Evolutionary conservation across 2,888 invertebrate genomes (phyloP).

Genomic region (Morpho deidamia): DNA sequence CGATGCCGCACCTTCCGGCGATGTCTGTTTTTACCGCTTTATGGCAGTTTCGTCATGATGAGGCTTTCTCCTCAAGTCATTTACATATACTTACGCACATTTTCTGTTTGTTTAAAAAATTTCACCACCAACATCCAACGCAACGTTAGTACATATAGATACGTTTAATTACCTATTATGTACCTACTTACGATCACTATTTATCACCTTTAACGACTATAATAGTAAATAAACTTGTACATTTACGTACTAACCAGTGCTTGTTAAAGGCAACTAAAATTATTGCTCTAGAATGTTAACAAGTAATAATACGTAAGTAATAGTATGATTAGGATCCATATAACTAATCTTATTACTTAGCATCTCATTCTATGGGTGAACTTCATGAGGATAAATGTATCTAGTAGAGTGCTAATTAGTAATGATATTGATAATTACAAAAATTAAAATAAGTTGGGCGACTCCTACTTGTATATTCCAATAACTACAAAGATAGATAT

Average conservation of each 20-base stretch:
- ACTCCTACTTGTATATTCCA: too few relatives aligned
- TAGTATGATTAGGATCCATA: too few relatives aligned
- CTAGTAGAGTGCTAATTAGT: too few relatives aligned
- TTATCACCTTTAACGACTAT: not conserved
- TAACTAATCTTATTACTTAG: too few relatives aligned
- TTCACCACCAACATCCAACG: slow-evolving; percentile 45
- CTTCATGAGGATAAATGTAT: too few relatives aligned
- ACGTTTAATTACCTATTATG: not conserved
- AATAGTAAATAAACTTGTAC: not conserved
- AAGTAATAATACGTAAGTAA: too few relatives aligned
- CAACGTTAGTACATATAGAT: slow-evolving; percentile 2
- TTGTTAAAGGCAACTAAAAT: not conserved
- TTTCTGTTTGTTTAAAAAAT: slow-evolving; percentile 65
- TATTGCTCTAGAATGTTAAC: too few relatives aligned
- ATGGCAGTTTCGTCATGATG: slow-evolving; percentile 57
- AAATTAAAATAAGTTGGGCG: too few relatives aligned
- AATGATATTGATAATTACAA: too few relatives aligned
- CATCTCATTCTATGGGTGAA: too few relatives aligned
- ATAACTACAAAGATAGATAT: too few relatives aligned
- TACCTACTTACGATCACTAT: not conserved
- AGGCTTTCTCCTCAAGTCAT: slow-evolving; percentile 66
- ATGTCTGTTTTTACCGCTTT: slow-evolving; percentile 49
- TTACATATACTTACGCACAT: slow-evolving; percentile 58
- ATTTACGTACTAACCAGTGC: not conserved
- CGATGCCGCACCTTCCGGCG: slow-evolving; percentile 40